These are phyloP conservation scores for Corythornis cristatus DNA, from an alignment of 2,113 vertebrate genomes.

Conservation along the genomic window DNA sequence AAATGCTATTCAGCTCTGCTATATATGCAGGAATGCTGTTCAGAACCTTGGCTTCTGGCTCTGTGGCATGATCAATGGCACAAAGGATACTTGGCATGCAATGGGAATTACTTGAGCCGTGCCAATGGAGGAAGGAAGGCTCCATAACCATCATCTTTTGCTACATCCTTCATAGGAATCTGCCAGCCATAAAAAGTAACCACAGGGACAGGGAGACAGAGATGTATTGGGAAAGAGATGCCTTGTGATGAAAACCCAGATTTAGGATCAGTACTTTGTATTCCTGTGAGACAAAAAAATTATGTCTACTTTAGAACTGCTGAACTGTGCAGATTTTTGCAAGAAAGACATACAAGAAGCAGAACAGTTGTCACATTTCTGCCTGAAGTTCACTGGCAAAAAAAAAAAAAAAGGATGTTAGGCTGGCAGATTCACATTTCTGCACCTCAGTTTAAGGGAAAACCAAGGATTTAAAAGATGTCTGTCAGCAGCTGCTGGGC, in stretches of 20 bases:
- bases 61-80: background rate
- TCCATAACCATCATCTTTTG: background rate
- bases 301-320: background rate
- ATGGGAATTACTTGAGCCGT: background rate
- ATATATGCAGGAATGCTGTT: background rate
- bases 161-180: background rate
- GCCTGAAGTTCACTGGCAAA: background rate
- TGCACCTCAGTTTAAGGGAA: background rate
- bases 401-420: fast-evolving
- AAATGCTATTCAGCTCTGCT: background rate
- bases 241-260: background rate
- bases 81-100: background rate
- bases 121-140: background rate
- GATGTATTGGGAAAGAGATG: background rate
- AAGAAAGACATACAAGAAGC: background rate
- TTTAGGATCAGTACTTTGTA: background rate
- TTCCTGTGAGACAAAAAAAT: background rate
- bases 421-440: background rate
- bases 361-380: background rate
- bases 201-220: background rate
- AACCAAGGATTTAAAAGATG: background rate
- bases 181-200: background rate
- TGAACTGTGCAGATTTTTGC: background rate
- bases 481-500: background rate
- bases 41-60: background rate